phyloP scores from a whole-genome alignment of 1,140 invertebrate genomes.

The Lepidostoma basale region DNA sequence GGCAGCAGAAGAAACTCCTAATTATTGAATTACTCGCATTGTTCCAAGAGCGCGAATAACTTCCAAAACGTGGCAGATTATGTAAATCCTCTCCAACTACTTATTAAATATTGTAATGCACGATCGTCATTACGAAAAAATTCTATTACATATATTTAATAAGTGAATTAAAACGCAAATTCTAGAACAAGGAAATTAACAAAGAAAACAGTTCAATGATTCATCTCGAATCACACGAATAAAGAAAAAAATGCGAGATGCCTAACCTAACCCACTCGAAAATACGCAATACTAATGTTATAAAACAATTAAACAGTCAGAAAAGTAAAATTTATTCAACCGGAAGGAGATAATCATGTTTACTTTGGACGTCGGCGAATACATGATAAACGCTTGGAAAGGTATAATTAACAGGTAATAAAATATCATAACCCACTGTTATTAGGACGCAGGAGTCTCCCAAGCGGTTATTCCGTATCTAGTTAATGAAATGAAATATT shows the following conservation, averaged over 20 bases:
- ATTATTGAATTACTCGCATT: background rate
- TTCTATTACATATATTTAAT: background rate
- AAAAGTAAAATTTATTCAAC: constrained; percentile 4
- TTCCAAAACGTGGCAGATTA: background rate
- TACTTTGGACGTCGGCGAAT: constrained; percentile 17
- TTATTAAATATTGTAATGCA: no score
- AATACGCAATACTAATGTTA: background rate
- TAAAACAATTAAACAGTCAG: no score
- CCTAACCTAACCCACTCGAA: background rate
- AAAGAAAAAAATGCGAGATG: background rate
- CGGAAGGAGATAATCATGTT: constrained; percentile 23
- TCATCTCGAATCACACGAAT: background rate
- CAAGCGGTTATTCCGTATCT: constrained; percentile 1
- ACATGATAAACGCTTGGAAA: constrained; percentile 19
- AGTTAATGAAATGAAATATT: constrained; percentile 18
- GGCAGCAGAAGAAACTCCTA: background rate
- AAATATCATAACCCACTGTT: constrained; percentile 25
- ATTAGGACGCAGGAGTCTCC: constrained; percentile 16
- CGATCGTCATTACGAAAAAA: background rate
- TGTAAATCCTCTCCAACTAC: no score
- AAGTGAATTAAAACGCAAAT: background rate
- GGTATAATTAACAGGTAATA: constrained; percentile 22
- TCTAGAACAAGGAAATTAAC: background rate
- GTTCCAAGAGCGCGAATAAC: background rate
- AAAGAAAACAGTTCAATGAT: background rate